Evolutionary conservation across 2,113 vertebrate genomes (phyloP).

Genomic region (Clupea harengus): DNA sequence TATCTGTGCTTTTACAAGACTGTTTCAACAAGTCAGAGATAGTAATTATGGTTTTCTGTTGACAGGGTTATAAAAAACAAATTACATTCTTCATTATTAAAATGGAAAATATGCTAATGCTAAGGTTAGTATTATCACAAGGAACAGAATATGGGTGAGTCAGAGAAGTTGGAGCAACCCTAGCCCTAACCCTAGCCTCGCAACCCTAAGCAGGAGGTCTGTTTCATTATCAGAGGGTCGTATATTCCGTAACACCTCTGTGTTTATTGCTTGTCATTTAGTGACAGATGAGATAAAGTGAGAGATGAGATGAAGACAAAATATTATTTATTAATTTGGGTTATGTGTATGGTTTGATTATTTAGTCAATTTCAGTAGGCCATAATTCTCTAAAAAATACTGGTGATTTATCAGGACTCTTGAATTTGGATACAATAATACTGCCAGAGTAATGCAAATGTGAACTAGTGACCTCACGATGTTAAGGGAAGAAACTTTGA

Average conservation of each 20-base stretch:
- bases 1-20: too few relatives aligned
- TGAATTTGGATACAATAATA: background rate
- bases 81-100: too few relatives aligned
- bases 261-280: background rate
- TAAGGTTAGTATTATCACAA: too few relatives aligned
- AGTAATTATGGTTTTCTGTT: too few relatives aligned
- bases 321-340: background rate
- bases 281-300: background rate
- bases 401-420: background rate
- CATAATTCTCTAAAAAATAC: background rate
- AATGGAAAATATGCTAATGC: too few relatives aligned
- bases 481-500: background rate
- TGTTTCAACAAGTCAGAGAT: too few relatives aligned
- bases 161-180: background rate
- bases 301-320: background rate
- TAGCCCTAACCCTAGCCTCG: too few relatives aligned
- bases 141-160: too few relatives aligned
- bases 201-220: background rate
- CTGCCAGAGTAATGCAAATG: background rate
- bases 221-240: background rate
- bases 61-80: too few relatives aligned
- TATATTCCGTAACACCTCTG: background rate
- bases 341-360: background rate
- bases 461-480: background rate
- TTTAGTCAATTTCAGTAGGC: background rate